Percentiles rank a stretch among this genome's conserved stretches.
phyloP scores from a whole-genome alignment of 2,113 vertebrate species.

The Syrmaticus mikado region DNA sequence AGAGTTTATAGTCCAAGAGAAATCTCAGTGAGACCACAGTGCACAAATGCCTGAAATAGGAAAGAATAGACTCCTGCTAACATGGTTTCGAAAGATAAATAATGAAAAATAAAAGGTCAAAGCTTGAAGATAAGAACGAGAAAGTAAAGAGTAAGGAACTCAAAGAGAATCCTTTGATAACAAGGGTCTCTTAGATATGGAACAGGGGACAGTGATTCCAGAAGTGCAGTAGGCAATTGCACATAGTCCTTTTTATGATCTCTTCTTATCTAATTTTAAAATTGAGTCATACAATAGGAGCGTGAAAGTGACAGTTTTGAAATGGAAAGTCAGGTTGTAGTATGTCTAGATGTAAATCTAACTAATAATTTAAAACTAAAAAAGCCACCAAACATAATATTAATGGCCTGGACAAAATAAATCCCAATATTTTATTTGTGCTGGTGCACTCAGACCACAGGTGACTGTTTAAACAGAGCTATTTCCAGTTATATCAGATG shows the following conservation, averaged over 20 bases:
- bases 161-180: not conserved
- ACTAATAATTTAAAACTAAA: not conserved
- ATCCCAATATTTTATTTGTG: not conserved
- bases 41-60: not conserved
- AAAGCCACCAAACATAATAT: not conserved
- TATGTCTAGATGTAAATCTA: not conserved
- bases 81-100: slow-evolving; percentile 36
- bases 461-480: not conserved
- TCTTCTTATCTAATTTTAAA: slow-evolving; percentile 11
- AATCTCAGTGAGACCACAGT: not conserved
- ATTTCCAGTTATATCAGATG: not conserved
- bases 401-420: not conserved
- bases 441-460: not conserved
- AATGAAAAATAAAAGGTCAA: slow-evolving; percentile 35
- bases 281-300: not conserved
- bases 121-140: not conserved
- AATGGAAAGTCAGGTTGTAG: not conserved
- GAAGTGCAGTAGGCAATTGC: not conserved
- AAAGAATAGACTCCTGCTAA: slow-evolving; percentile 7
- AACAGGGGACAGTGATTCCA: not conserved
- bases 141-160: not conserved
- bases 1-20: not conserved
- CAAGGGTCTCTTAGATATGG: not conserved
- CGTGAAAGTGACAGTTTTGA: not conserved
- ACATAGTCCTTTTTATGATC: not conserved